A percentile compares a stretch with the other conserved stretches of the same genome.
These are phyloP conservation scores for Rhopalosiphum nymphaeae DNA, from an alignment of 2,888 invertebrate genomes.

Conservation along the genomic window DNA sequence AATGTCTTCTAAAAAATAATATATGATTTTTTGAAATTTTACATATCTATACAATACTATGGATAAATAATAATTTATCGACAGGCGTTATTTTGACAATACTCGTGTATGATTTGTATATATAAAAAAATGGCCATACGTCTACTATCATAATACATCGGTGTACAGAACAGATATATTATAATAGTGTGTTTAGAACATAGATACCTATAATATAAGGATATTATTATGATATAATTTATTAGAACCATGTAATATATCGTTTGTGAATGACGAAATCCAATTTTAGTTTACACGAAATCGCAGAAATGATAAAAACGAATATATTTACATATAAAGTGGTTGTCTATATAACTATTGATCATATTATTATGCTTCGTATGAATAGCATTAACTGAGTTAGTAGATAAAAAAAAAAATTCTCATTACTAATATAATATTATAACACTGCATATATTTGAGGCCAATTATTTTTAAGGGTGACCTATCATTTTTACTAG, in stretches of 20 bases:
- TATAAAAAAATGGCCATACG: background rate
- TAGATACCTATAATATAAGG: no score
- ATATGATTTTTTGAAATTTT: background rate
- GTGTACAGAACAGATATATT: background rate
- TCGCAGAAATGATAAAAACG: background rate
- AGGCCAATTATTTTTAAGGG: background rate
- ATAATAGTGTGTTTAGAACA: background rate
- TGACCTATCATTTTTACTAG: background rate
- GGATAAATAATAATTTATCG: background rate
- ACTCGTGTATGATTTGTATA: background rate
- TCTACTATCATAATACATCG: background rate
- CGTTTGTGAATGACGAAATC: background rate
- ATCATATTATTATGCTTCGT: background rate
- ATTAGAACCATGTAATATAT: background rate
- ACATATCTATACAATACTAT: background rate
- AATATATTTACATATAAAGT: slow-evolving; percentile 4
- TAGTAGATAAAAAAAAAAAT: background rate
- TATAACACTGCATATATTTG: background rate
- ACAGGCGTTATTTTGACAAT: slow-evolving; percentile 4
- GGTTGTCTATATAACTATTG: background rate
- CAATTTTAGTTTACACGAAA: background rate
- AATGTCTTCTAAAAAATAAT: background rate
- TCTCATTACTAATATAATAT: background rate
- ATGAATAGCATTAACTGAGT: background rate
- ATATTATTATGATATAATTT: background rate